Evolutionary conservation across 1,140 invertebrate genomes (phyloP).

Genomic region (Octopus sinensis): DNA sequence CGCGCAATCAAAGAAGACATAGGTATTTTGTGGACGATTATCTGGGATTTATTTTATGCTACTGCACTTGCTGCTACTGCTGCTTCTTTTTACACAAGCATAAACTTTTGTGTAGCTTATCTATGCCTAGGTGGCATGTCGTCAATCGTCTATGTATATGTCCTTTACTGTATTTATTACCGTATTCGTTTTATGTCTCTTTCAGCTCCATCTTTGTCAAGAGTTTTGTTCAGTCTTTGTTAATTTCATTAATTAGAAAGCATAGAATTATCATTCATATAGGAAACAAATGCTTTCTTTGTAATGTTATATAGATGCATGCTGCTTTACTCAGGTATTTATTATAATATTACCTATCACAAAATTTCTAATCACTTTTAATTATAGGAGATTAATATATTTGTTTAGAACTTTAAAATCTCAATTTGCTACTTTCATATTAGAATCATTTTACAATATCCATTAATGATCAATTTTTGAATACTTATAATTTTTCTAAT

Average conservation of each 20-base stretch:
- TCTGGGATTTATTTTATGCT: not conserved
- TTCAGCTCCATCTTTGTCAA: not conserved
- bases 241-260: not conserved
- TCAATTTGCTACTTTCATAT: too few relatives aligned
- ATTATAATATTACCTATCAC: too few relatives aligned
- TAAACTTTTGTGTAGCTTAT: not conserved
- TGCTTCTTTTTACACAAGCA: not conserved
- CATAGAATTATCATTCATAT: not conserved
- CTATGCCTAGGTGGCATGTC: conserved; percentile 1
- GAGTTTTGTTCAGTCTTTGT: not conserved
- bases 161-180: not conserved
- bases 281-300: not conserved
- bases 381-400: too few relatives aligned
- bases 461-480: too few relatives aligned
- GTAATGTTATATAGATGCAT: conserved; percentile 6
- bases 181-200: not conserved
- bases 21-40: not conserved
- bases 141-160: not conserved
- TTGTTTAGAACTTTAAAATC: too few relatives aligned
- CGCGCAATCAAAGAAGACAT: not conserved
- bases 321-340: not conserved
- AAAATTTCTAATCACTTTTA: too few relatives aligned
- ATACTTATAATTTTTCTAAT: too few relatives aligned
- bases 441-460: too few relatives aligned
- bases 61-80: conserved; percentile 4